A percentile compares a stretch with the other conserved stretches of the same genome.
Conservation (phyloP, 2,797 vertebrate species). For the Phataginus tetradactyla region DNA sequence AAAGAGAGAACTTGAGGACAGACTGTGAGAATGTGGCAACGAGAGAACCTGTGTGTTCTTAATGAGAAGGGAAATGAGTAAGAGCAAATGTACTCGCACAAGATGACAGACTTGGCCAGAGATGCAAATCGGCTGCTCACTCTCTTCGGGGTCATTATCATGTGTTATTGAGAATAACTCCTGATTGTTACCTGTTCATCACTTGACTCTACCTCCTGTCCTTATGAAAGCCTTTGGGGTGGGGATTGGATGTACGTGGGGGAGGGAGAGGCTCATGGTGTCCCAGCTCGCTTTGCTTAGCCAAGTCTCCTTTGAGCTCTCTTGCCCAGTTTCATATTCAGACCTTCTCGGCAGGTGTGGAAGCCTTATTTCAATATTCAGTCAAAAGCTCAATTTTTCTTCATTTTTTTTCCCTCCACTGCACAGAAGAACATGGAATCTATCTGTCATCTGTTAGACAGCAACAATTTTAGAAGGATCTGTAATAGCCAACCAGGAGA, state of each 20-base stretch:
- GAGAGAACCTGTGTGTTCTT: background rate
- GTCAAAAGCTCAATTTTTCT: background rate
- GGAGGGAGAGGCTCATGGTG: background rate
- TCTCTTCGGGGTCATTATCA: no score
- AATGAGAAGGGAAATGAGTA: background rate
- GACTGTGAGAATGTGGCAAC: background rate
- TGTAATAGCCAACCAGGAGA: slow-evolving; percentile 78
- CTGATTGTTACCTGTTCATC: background rate
- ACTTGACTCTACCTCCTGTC: fast-evolving
- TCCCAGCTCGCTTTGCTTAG: background rate
- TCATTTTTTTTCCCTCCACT: background rate
- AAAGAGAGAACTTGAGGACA: background rate
- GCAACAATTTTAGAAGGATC: slow-evolving; percentile 83
- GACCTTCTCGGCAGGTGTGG: background rate
- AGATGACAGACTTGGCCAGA: background rate
- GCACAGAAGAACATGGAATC: background rate
- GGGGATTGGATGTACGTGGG: fast-evolving
- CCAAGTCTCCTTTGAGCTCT: background rate
- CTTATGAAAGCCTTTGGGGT: background rate
- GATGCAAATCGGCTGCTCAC: fast-evolving
- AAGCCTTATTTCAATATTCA: background rate
- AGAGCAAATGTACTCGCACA: fast-evolving
- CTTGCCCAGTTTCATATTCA: background rate
- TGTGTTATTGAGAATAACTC: background rate
- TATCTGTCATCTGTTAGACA: slow-evolving; percentile 83